phyloP scores from a whole-genome alignment of 2,113 vertebrate genomes.

The Oncorhynchus tshawytscha region DNA sequence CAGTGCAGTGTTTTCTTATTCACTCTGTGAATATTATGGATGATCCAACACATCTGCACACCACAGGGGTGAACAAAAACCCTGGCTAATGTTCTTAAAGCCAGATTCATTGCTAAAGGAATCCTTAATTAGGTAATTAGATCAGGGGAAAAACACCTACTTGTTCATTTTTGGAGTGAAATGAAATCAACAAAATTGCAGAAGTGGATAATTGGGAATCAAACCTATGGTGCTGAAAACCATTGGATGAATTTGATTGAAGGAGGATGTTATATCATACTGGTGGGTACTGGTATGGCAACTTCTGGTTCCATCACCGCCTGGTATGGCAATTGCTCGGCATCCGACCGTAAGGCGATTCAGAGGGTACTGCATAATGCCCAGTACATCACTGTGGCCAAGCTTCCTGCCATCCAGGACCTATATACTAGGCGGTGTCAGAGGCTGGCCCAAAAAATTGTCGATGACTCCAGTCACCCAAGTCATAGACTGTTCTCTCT shows the following conservation, averaged over 20 bases:
- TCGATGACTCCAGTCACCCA: no score
- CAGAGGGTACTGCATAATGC: no score
- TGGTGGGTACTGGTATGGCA: no score
- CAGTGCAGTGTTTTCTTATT: neutral
- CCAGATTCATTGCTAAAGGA: neutral
- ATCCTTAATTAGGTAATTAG: neutral
- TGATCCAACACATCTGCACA: neutral
- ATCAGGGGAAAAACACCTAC: neutral
- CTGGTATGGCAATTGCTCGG: no score
- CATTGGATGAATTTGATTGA: neutral
- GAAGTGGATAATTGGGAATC: neutral
- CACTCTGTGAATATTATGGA: neutral
- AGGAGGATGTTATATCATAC: neutral
- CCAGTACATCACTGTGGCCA: no score
- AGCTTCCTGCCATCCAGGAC: no score
- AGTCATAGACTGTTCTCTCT: no score
- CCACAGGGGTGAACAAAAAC: neutral
- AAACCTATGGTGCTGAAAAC: neutral
- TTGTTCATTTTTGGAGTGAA: neutral
- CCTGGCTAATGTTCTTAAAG: neutral
- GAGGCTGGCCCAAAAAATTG: no score
- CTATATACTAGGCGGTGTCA: no score
- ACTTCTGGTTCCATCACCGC: no score
- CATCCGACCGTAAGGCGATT: no score
- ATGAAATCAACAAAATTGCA: neutral